These are phyloP conservation scores for Timandra comae DNA, from an alignment of 2,888 invertebrate genomes.

Conservation along the genomic window DNA sequence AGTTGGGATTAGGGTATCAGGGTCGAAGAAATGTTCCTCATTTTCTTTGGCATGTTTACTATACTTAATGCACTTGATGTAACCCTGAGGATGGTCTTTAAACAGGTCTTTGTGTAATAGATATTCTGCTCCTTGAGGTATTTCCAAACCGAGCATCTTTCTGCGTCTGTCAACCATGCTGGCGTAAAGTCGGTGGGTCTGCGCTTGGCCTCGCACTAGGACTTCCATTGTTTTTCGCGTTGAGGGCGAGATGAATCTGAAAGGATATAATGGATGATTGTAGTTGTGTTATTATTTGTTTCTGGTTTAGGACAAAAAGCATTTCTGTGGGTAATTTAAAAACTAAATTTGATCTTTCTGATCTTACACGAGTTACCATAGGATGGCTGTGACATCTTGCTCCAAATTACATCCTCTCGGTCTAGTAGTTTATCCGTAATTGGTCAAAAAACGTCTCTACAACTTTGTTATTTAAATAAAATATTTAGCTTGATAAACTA, in stretches of 20 bases:
- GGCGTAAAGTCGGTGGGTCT: constrained; percentile 84
- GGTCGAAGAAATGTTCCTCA: constrained; percentile 62
- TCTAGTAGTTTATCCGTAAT: too few species aligned
- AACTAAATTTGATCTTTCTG: too few species aligned
- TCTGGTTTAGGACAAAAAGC: too few species aligned
- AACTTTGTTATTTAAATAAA: too few species aligned
- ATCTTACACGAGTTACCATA: too few species aligned
- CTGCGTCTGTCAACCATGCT: constrained; percentile 78
- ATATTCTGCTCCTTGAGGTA: constrained; percentile 45
- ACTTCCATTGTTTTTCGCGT: constrained; percentile 80
- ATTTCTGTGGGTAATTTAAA: too few species aligned
- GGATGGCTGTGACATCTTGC: too few species aligned
- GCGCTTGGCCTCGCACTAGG: constrained; percentile 81
- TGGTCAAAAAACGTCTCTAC: too few species aligned
- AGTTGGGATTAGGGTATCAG: constrained; percentile 47
- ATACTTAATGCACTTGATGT: constrained; percentile 62
- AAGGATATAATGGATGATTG: too few species aligned
- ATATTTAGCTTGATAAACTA: too few species aligned
- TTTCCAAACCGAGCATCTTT: constrained; percentile 41
- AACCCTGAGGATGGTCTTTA: constrained; percentile 53
- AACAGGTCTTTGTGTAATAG: constrained; percentile 43
- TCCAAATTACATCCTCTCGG: too few species aligned
- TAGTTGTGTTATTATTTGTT: too few species aligned
- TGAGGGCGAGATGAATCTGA: constrained; percentile 79
- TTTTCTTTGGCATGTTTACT: constrained; percentile 47